Base-by-base conservation (phyloP, 2,888 invertebrate genomes). In the Thymelicus lineola region DNA sequence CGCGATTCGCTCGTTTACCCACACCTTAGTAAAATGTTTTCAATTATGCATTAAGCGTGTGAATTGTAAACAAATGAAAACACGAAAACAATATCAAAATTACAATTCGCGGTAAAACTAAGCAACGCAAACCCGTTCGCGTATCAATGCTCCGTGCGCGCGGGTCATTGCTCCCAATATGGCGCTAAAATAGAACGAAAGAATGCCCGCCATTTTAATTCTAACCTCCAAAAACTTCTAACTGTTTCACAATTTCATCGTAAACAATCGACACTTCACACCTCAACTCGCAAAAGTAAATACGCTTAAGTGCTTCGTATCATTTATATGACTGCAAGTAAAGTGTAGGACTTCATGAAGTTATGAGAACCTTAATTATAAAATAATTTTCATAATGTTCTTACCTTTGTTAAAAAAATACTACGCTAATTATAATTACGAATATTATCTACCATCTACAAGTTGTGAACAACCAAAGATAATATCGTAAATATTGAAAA, bases 131-230 rank as follows among this genome's bases (percentile, higher is more conserved):
- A 70, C 64, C 64, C 55, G 69, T 72, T 66, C 72, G 70, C 70
- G 69, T 74, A 75, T 75, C 65, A 73, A 68, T 60, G 69, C 69
- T 28, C 64, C 64, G 70, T 72, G 73, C 83, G 84, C 86, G 53
- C 82, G 78, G 91, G 87, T 90, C 91, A 86, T 79, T 81, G 87
- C 81, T 84, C 92, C 80, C 87, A 88, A 90, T 82, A 91, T 89
- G 89, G 91, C 90, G 91, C 88, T 87, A 88, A 91, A 92, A 92
- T 92, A 92, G 92, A 91, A 88, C 87, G 81, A 84, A 87, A 89
- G 89, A 89, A 90, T 90, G 89, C 89, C 86, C 89, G 90, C 91
- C 90, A 91, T 90, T 90, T 87, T 86, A 83, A 86, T 86, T 87
- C 81, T 89, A 91, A 91, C 91, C 90, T 91, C 87, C 82, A 88